Percentiles rank a stretch among this genome's conserved stretches.
These are phyloP conservation scores for Cygnus atratus DNA, from an alignment of 2,113 vertebrate genomes.

Conservation along the genomic window DNA sequence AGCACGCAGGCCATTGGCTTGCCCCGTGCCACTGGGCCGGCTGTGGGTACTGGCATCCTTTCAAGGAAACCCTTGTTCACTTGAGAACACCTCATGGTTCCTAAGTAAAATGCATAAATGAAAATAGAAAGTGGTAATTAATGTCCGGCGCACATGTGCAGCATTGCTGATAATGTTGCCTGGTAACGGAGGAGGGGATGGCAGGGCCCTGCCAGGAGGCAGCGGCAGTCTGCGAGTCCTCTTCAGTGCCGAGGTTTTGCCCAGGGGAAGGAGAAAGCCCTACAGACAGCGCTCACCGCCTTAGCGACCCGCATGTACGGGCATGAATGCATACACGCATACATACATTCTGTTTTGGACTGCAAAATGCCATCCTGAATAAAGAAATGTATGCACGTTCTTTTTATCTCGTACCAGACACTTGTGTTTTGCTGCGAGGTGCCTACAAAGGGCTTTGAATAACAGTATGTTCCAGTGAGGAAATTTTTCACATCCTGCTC, in stretches of 20 bases:
- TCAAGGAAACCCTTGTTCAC: not conserved
- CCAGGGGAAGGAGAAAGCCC: not conserved
- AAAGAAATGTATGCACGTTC: not conserved
- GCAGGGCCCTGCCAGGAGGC: not conserved
- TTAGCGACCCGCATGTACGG: not conserved
- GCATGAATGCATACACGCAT: not conserved
- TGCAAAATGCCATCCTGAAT: not conserved
- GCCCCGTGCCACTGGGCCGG: fast-evolving
- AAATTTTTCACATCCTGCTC: not conserved
- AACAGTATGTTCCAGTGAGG: not conserved
- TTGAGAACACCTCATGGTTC: not conserved
- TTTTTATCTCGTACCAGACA: not conserved
- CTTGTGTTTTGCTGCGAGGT: conserved; percentile 6
- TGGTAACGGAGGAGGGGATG: conserved; percentile 42
- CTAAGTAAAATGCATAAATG: conserved; percentile 2
- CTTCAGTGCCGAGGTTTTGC: not conserved
- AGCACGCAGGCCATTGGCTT: not conserved
- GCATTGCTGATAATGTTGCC: conserved; percentile 47
- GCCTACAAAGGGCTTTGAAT: conserved; percentile 20
- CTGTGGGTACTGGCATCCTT: not conserved
- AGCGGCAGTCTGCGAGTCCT: not conserved
- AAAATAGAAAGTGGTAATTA: conserved; percentile 20
- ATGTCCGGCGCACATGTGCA: conserved; percentile 20
- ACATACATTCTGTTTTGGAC: not conserved
- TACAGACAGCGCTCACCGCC: not conserved